Evolutionary conservation across 2,797 vertebrate species (phyloP).

Genomic region (Ceyx erithaca): DNA sequence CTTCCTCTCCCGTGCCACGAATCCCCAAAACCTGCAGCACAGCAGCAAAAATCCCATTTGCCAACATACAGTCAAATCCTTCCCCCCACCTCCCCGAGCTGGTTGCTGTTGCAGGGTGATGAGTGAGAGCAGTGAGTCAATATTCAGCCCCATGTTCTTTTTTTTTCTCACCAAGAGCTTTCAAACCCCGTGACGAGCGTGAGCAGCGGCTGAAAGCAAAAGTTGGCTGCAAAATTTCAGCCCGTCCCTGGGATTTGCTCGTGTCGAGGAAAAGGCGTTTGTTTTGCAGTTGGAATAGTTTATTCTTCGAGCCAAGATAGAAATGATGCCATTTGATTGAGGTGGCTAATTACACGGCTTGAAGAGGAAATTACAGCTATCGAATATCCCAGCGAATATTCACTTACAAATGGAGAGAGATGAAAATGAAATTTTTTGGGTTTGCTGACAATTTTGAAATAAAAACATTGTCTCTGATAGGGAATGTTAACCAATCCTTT

Average conservation of each 20-base stretch:
- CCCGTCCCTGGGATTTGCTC: neutral
- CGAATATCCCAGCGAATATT: constrained; percentile 51
- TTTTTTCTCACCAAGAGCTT: neutral
- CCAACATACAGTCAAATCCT: rapidly evolving
- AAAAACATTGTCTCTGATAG: constrained; percentile 49
- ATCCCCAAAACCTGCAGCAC: neutral
- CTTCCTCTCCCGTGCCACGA: neutral
- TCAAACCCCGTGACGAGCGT: rapidly evolving
- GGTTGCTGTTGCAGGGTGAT: neutral
- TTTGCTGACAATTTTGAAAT: constrained; percentile 60
- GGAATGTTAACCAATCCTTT: constrained; percentile 2
- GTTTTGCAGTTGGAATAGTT: constrained; percentile 10
- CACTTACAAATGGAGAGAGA: constrained; percentile 25
- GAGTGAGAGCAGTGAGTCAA: neutral
- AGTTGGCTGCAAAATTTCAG: neutral
- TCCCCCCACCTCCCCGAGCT: neutral
- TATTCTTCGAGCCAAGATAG: constrained; percentile 26
- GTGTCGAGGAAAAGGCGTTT: constrained; percentile 9
- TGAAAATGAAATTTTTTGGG: constrained; percentile 43
- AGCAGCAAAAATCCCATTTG: rapidly evolving
- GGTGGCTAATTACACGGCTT: constrained; percentile 65
- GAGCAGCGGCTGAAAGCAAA: neutral
- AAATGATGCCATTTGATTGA: constrained; percentile 47
- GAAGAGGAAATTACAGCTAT: constrained; percentile 67
- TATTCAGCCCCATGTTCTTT: neutral